Percentiles rank a stretch among this genome's conserved stretches.
Evolutionary conservation across 2,113 vertebrate species (phyloP).

Genomic region (Eubucco bourcierii): DNA sequence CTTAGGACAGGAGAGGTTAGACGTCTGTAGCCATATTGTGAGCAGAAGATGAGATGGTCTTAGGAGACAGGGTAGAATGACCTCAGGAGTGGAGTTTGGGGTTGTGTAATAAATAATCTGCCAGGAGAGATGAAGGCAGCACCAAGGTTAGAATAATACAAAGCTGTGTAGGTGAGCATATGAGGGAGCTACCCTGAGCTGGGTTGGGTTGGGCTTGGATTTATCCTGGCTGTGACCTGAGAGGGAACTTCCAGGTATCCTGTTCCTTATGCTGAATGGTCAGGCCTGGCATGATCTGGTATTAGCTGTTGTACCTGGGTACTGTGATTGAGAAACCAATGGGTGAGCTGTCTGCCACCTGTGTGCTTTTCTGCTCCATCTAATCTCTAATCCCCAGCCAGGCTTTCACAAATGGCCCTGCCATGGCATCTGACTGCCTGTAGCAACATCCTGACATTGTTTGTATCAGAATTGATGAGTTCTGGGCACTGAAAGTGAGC

Average conservation of each 20-base stretch:
- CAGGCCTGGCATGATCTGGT: too few relatives aligned
- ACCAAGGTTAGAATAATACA: neutral
- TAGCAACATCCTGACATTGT: accelerated
- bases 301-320: neutral
- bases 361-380: neutral
- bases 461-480: neutral
- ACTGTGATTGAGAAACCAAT: neutral
- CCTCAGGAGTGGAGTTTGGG: neutral
- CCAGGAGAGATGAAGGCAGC: neutral
- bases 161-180: neutral
- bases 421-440: neutral
- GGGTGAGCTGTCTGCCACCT: neutral
- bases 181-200: neutral
- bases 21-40: neutral
- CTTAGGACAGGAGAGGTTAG: neutral
- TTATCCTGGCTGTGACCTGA: neutral
- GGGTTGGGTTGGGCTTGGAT: neutral
- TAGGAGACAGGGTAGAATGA: neutral
- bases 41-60: neutral
- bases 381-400: neutral
- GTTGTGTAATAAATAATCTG: neutral
- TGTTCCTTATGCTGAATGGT: neutral
- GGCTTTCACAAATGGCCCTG: neutral
- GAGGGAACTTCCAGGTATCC: neutral
- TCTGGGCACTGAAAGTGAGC: neutral